Conservation (phyloP, 2,797 vertebrate species). For the Discoglossus pictus region DNA sequence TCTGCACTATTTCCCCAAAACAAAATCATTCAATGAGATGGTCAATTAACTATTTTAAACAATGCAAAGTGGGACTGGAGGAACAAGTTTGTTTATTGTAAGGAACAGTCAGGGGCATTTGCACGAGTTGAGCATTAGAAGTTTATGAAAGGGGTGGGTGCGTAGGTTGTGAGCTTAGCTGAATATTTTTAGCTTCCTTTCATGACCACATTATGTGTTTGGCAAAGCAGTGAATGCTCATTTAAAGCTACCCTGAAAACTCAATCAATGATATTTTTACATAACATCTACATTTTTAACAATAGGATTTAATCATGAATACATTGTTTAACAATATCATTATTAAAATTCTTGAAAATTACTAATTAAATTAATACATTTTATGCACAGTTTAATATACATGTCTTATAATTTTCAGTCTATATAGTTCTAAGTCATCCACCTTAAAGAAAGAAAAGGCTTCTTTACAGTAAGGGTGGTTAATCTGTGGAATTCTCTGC, state of each 20-base stretch:
- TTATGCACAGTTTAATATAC: too few species aligned
- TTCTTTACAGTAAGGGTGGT: too few species aligned
- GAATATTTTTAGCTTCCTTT: constrained; percentile 38
- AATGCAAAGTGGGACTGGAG: constrained; percentile 15
- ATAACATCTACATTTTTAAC: too few species aligned
- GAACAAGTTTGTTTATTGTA: constrained; percentile 37
- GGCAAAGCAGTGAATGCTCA: not conserved
- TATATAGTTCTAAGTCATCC: too few species aligned
- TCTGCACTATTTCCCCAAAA: constrained; percentile 6
- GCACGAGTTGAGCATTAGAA: constrained; percentile 26
- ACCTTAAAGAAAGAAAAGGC: too few species aligned
- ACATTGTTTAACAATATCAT: too few species aligned
- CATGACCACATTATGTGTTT: constrained; percentile 20
- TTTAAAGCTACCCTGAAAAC: not conserved
- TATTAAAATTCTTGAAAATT: too few species aligned
- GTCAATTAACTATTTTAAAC: constrained; percentile 37
- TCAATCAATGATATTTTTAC: too few species aligned
- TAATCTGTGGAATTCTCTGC: too few species aligned
- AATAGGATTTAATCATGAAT: too few species aligned
- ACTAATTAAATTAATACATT: too few species aligned
- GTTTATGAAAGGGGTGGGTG: constrained; percentile 16
- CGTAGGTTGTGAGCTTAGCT: constrained; percentile 9
- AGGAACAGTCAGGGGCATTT: constrained; percentile 36
- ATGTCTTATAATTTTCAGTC: too few species aligned
- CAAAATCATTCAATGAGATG: not conserved